Conservation (phyloP, 2,888 invertebrate species). For the Cremastinae sp. region DNA sequence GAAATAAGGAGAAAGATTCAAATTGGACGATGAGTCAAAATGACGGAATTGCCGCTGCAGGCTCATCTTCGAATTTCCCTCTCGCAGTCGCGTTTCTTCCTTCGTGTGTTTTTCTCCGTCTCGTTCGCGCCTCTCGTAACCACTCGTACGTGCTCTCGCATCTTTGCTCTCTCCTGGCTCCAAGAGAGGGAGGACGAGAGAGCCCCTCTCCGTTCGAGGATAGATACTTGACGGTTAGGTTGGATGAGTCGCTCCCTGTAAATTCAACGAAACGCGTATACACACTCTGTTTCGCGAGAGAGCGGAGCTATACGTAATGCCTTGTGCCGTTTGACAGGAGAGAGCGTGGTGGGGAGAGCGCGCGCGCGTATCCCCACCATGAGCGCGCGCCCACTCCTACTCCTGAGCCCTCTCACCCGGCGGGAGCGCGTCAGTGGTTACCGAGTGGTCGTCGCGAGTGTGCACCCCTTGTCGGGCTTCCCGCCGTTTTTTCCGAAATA, state of each 20-base stretch:
- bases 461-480: conserved; percentile 31
- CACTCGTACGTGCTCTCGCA: conserved; percentile 39
- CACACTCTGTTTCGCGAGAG: conserved; percentile 9
- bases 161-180: conserved; percentile 20
- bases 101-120: neutral
- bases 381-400: neutral
- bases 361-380: conserved; percentile 46
- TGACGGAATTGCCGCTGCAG: too few species aligned
- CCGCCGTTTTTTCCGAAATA: neutral
- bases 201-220: conserved; percentile 1
- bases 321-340: conserved; percentile 9
- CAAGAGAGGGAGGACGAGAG: too few species aligned
- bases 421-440: conserved; percentile 58
- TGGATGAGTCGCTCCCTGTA: conserved; percentile 1
- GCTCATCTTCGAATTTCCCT: too few species aligned
- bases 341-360: conserved; percentile 20
- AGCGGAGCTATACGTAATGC: conserved; percentile 34
- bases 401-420: conserved; percentile 11
- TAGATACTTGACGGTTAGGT: conserved; percentile 6
- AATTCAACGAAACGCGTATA: conserved; percentile 8
- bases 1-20: too few species aligned
- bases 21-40: too few species aligned
- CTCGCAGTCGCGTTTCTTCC: too few species aligned
- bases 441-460: conserved; percentile 53
- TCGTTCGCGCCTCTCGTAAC: conserved; percentile 1